These are phyloP conservation scores for Agelastica alni DNA, from an alignment of 2,888 invertebrate genomes.

Conservation along the genomic window DNA sequence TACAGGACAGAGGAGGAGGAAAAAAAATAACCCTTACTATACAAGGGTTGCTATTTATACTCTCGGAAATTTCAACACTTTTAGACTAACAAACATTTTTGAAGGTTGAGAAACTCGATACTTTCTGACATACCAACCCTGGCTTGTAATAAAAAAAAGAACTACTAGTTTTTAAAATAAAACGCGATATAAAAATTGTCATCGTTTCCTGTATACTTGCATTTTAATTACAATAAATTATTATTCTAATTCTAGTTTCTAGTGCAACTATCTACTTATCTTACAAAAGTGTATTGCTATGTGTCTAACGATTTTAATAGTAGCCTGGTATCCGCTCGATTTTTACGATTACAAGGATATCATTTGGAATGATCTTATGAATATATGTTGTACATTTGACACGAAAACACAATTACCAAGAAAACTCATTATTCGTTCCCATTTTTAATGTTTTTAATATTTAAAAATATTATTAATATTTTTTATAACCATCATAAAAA, in stretches of 20 bases:
- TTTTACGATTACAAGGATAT: slow-evolving; percentile 1
- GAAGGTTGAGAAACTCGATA: too few relatives aligned
- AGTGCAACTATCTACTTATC: not conserved
- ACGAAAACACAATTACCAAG: not conserved
- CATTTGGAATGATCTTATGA: not conserved
- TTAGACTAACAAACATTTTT: too few relatives aligned
- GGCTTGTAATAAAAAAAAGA: too few relatives aligned
- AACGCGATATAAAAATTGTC: not conserved
- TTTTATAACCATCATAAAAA: not conserved
- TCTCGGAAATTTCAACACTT: too few relatives aligned
- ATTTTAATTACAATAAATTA: not conserved
- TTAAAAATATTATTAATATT: not conserved
- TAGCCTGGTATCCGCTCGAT: not conserved
- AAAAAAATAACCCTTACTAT: too few relatives aligned
- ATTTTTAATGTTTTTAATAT: too few relatives aligned
- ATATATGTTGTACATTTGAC: not conserved
- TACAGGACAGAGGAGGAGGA: too few relatives aligned
- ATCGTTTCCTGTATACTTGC: not conserved
- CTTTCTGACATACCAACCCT: too few relatives aligned
- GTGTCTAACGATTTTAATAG: not conserved
- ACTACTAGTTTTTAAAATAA: too few relatives aligned
- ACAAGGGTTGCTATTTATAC: too few relatives aligned
- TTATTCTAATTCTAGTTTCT: too few relatives aligned
- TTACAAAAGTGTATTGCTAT: not conserved
- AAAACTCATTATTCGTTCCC: too few relatives aligned